Evolutionary conservation across 2,113 vertebrate genomes (phyloP).

Genomic region (Melanerpes aurifrons): DNA sequence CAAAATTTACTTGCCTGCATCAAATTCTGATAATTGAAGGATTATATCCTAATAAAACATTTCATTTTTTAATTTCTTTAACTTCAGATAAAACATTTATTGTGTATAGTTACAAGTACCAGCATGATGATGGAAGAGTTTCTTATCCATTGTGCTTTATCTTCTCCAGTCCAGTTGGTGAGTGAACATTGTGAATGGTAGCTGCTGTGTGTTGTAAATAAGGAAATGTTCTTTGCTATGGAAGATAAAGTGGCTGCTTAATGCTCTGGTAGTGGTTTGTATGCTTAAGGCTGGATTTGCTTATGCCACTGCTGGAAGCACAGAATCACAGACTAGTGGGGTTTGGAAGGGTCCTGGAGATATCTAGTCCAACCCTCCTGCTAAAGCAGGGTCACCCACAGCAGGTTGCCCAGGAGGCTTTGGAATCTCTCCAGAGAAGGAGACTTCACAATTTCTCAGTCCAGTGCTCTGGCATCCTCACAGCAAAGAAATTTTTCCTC

Average conservation of each 20-base stretch:
- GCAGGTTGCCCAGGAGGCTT: too few species aligned
- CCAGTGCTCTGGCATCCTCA: too few species aligned
- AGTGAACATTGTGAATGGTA: slow-evolving; percentile 44
- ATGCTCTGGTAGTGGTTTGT: neutral
- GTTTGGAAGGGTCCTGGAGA: too few species aligned
- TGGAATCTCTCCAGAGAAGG: too few species aligned
- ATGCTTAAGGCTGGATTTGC: neutral
- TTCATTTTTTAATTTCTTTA: slow-evolving; percentile 80
- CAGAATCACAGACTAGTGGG: too few species aligned
- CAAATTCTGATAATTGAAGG: neutral
- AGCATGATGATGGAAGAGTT: slow-evolving; percentile 93
- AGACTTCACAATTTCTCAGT: too few species aligned
- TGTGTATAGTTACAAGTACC: slow-evolving; percentile 97
- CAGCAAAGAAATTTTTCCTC: too few species aligned
- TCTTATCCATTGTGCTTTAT: slow-evolving; percentile 98
- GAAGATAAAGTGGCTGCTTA: neutral
- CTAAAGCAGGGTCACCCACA: too few species aligned
- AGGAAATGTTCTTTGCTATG: neutral
- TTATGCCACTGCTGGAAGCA: neutral
- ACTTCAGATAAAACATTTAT: slow-evolving; percentile 89
- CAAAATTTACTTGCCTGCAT: neutral
- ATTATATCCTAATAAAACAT: neutral
- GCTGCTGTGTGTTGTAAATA: neutral
- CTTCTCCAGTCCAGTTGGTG: slow-evolving; percentile 96
- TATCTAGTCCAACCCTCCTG: too few species aligned